Percentiles rank a stretch among this genome's conserved stretches.
These are phyloP conservation scores for Leptobrachium ailaonicum DNA, from an alignment of 2,113 vertebrate genomes.

Conservation along the genomic window DNA sequence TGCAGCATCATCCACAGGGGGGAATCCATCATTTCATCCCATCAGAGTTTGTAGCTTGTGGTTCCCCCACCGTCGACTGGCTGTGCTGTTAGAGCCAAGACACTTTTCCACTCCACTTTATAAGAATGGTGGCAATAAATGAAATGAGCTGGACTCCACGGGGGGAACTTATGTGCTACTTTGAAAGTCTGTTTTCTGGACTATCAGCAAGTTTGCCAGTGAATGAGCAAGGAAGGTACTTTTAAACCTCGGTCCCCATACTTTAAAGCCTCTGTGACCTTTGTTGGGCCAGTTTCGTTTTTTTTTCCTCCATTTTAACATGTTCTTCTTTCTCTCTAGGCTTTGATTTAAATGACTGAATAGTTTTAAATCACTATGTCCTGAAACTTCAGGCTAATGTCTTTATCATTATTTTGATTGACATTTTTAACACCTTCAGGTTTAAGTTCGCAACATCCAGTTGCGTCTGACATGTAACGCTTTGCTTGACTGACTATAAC, in stretches of 20 bases:
- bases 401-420: neutral
- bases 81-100: constrained; percentile 28
- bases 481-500: no score
- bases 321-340: constrained; percentile 11
- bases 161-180: constrained; percentile 40
- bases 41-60: constrained; percentile 40
- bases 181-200: constrained; percentile 33
- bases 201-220: constrained; percentile 45
- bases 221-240: constrained; percentile 31
- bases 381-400: neutral
- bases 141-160: constrained; percentile 45
- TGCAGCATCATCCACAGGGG: constrained; percentile 40
- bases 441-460: neutral
- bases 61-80: neutral
- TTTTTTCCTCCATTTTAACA: constrained; percentile 13
- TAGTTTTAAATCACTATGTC: constrained; percentile 2
- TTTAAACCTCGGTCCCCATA: constrained; percentile 32
- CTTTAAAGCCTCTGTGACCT: constrained; percentile 29
- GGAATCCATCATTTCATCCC: constrained; percentile 45
- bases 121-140: constrained; percentile 44
- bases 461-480: neutral
- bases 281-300: constrained; percentile 1
- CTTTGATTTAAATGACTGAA: constrained; percentile 10
- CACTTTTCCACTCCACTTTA: constrained; percentile 27
- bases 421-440: constrained; percentile 2